Conservation (phyloP, 2,888 invertebrate species). For the Synanthedon vespiformis region DNA sequence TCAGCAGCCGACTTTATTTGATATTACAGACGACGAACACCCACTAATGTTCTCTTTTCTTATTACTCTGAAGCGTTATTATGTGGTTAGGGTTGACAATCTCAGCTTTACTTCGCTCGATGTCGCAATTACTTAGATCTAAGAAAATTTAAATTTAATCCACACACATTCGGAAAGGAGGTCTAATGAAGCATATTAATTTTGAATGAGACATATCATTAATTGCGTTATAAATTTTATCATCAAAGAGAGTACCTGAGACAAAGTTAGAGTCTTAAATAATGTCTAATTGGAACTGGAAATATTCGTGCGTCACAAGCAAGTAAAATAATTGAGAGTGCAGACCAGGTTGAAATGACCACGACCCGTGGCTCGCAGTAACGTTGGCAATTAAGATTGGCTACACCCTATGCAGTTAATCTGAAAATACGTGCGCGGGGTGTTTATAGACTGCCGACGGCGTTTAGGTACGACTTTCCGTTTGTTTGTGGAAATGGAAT, state of each 20-base stretch:
- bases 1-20: slow-evolving; percentile 43
- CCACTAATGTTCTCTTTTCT: slow-evolving; percentile 61
- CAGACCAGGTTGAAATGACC: slow-evolving; percentile 50
- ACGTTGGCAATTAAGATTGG: slow-evolving; percentile 62
- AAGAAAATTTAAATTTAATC: background rate
- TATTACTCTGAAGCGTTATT: slow-evolving; percentile 63
- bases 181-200: background rate
- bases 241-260: background rate
- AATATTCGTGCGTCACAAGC: slow-evolving; percentile 26
- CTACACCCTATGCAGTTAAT: slow-evolving; percentile 61
- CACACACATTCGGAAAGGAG: background rate
- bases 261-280: background rate
- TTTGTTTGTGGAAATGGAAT: slow-evolving; percentile 38
- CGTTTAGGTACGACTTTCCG: slow-evolving; percentile 22
- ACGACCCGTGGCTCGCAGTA: slow-evolving; percentile 27
- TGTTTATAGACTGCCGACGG: slow-evolving; percentile 59
- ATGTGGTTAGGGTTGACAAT: slow-evolving; percentile 58
- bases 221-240: background rate
- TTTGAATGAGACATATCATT: background rate
- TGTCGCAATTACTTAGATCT: background rate
- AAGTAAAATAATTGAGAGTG: slow-evolving; percentile 55
- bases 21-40: slow-evolving; percentile 57
- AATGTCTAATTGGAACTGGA: slow-evolving; percentile 8
- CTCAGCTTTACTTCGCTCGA: slow-evolving; percentile 30
- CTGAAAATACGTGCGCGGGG: slow-evolving; percentile 63